Conservation (phyloP, 2,797 vertebrate genomes). For the Cryptoblepharus egeriae region DNA sequence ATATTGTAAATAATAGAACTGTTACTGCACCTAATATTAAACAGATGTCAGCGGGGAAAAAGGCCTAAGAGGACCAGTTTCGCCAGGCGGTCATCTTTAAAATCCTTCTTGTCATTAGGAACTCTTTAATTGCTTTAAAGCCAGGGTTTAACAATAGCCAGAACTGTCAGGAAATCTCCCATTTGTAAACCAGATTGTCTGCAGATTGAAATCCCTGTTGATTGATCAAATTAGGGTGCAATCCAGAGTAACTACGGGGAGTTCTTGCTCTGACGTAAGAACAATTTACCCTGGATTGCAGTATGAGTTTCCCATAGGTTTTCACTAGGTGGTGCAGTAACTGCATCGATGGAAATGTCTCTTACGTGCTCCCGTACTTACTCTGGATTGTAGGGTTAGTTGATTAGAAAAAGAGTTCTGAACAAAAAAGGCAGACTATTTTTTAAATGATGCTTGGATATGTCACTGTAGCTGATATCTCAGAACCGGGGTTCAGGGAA, state of each 20-base stretch:
- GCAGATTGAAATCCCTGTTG: neutral
- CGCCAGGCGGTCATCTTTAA: neutral
- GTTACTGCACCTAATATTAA: neutral
- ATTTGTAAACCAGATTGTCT: neutral
- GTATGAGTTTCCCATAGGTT: too few relatives aligned
- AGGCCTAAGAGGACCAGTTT: neutral
- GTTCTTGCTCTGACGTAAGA: too few relatives aligned
- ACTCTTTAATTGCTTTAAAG: neutral
- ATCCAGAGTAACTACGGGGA: too few relatives aligned
- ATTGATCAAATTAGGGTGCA: neutral
- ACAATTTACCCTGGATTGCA: too few relatives aligned
- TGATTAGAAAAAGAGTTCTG: too few relatives aligned
- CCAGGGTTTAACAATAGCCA: neutral
- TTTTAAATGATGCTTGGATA: neutral
- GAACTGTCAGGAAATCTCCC: neutral
- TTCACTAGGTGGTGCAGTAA: too few relatives aligned
- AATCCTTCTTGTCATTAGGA: neutral
- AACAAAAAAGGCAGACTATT: too few relatives aligned
- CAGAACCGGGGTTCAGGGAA: too few relatives aligned
- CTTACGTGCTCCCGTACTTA: too few relatives aligned
- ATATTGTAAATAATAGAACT: conserved; percentile 31
- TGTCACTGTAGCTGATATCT: neutral
- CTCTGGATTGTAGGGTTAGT: too few relatives aligned
- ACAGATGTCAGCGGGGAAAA: neutral
- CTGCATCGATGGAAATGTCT: too few relatives aligned